Evolutionary conservation across 1,140 invertebrate species (phyloP).

Genomic region (Drosophila ficusphila): DNA sequence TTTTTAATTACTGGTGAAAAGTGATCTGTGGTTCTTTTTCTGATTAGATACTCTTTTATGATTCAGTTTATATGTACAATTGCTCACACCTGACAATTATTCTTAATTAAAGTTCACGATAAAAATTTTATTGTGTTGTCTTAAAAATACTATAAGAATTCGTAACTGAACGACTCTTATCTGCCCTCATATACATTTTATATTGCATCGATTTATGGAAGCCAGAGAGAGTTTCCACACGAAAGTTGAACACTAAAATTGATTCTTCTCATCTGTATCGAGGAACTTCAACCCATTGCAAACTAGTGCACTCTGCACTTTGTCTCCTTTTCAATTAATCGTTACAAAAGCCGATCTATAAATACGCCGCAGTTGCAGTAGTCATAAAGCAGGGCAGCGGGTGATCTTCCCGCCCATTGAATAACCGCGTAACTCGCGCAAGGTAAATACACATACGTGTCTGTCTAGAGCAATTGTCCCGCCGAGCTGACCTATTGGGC

Average conservation of each 20-base stretch:
- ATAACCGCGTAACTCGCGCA: constrained; percentile 16
- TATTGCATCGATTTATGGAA: background rate
- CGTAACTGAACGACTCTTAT: background rate
- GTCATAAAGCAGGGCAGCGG: constrained; percentile 30
- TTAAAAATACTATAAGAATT: background rate
- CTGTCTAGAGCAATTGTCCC: constrained; percentile 2
- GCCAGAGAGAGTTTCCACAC: no score
- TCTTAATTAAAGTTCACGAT: background rate
- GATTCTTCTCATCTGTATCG: background rate
- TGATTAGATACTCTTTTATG: no score
- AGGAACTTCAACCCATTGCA: background rate
- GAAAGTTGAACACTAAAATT: no score
- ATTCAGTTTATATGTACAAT: no score
- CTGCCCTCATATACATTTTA: background rate
- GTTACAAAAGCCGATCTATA: constrained; percentile 7
- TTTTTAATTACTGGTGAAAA: no score
- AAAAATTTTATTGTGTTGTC: background rate
- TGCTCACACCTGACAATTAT: no score
- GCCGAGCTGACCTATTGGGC: constrained; percentile 4
- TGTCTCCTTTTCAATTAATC: background rate
- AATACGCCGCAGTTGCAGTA: constrained; percentile 43
- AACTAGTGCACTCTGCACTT: background rate
- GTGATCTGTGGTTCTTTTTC: no score
- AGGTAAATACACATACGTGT: constrained; percentile 10
- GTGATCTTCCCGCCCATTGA: constrained; percentile 52